Evolutionary conservation across 2,113 vertebrate species (phyloP).

Genomic region (Phylloscopus trochilus): DNA sequence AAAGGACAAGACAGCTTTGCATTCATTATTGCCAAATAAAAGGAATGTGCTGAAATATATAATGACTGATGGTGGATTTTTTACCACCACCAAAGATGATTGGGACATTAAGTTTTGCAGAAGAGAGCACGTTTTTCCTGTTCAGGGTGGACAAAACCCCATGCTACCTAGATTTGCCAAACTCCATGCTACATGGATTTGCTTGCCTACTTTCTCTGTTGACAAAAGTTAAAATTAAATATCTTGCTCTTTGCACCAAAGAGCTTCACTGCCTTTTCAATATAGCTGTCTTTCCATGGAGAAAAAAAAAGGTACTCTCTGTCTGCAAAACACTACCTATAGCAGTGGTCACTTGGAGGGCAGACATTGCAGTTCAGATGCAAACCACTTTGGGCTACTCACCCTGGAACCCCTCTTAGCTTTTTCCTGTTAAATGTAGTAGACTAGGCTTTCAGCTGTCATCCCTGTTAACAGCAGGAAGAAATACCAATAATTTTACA

Average conservation of each 20-base stretch:
- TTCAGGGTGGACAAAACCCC: background rate
- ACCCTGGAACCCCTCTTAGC: background rate
- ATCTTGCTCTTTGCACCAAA: background rate
- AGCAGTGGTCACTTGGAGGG: background rate
- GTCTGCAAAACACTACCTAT: background rate
- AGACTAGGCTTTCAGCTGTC: background rate
- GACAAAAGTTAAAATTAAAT: background rate
- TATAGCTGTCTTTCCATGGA: background rate
- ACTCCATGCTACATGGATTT: background rate
- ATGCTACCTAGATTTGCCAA: background rate
- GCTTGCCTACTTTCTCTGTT: background rate
- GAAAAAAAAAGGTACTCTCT: background rate
- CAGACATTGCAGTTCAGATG: background rate
- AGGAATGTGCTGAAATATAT: background rate
- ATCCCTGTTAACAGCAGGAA: slow-evolving; percentile 11
- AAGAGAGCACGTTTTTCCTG: background rate
- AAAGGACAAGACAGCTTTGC: slow-evolving; percentile 29
- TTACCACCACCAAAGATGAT: background rate
- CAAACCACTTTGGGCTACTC: background rate
- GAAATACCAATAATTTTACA: slow-evolving; percentile 1
- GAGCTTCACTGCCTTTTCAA: slow-evolving; percentile 2
- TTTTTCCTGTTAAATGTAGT: background rate
- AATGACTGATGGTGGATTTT: background rate
- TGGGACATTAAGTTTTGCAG: background rate
- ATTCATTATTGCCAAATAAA: slow-evolving; percentile 32